phyloP scores from a whole-genome alignment of 37 sponge, comb jelly and placozoan genomes.

The Eunapius fragilis region DNA sequence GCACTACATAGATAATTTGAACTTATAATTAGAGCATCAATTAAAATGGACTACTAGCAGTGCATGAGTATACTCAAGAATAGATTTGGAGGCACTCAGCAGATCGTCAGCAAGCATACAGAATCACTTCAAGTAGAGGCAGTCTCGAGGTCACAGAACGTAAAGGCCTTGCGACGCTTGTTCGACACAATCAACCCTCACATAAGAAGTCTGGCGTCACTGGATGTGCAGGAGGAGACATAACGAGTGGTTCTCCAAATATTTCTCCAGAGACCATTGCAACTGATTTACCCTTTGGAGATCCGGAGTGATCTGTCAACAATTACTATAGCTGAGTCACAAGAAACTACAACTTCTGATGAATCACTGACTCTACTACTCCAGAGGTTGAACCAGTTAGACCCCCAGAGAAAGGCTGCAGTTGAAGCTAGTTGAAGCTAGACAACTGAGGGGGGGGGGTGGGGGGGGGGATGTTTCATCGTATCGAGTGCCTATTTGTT shows the following conservation, averaged over 20 bases:
- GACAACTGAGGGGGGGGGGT: background rate
- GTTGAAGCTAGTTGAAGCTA: background rate
- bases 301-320: background rate
- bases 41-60: too few relatives aligned
- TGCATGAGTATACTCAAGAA: conserved; percentile 24
- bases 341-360: background rate
- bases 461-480: too few relatives aligned
- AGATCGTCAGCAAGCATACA: conserved; percentile 36
- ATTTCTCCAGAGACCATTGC: conserved; percentile 42
- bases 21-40: too few relatives aligned
- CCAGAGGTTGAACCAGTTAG: background rate
- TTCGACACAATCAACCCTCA: conserved; percentile 31
- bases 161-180: conserved; percentile 31
- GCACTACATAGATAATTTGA: too few relatives aligned
- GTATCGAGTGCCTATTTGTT: too few relatives aligned
- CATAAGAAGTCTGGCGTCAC: conserved; percentile 19
- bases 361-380: too few relatives aligned
- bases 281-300: conserved; percentile 36
- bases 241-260: too few relatives aligned
- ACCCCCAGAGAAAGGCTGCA: background rate
- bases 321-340: too few relatives aligned
- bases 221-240: conserved; percentile 1
- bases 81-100: conserved; percentile 40
- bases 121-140: conserved; percentile 37
- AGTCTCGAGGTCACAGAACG: conserved; percentile 13